Evolutionary conservation across 1,140 invertebrate genomes (phyloP), one percentile per base, ranked within the genome.

Genomic region (Copidosoma floridanum): DNA sequence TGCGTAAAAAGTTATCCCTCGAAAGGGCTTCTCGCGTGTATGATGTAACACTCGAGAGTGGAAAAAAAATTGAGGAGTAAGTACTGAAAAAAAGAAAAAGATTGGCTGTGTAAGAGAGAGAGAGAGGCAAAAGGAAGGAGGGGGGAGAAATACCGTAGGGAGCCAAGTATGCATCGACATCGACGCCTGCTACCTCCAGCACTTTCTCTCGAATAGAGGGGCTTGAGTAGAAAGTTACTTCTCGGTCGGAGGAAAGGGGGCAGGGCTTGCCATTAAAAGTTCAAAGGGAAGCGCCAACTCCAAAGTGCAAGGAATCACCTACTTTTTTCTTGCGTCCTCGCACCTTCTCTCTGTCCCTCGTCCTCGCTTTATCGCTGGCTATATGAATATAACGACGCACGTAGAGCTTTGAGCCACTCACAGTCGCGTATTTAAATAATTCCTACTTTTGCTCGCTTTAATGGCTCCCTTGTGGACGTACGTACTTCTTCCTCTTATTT

Each of bases 211-310:
- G 6, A 4, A 7, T 5, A 10, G 3, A 21, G 21, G 18, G 20
- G 23, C 16, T 47, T 50, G 27, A 59, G 29, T 53, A 46, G 50
- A 29, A 38, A 60, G 50, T 53, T 53, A 46, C 43, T n/a, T 60
- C 24, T 60, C 26, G 47, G 57, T 51, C 57, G 47, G n/a, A n/a
- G n/a, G n/a, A n/a, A n/a, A n/a, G n/a, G n/a, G n/a, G n/a, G n/a
- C n/a, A n/a, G n/a, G 44, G 38, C 12, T 43, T 59, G 48, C 48
- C 29, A 59, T 52, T 59, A 52, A 59, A 52, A 59, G 57, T 59
- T 59, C 38, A 52, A 52, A 59, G 57, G n/a, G 40, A 59, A 52
- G 6, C n/a, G 20, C 18, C 16, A 59, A 58, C 37, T 58, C 12
- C 8, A 14, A 59, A 52, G 38, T 58, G 35, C 41, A 37, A 57